A percentile compares a stretch with the other conserved stretches of the same genome.
Conservation (phyloP, 35 echinoderm and acorn worm genomes). For the Apostichopus californicus region DNA sequence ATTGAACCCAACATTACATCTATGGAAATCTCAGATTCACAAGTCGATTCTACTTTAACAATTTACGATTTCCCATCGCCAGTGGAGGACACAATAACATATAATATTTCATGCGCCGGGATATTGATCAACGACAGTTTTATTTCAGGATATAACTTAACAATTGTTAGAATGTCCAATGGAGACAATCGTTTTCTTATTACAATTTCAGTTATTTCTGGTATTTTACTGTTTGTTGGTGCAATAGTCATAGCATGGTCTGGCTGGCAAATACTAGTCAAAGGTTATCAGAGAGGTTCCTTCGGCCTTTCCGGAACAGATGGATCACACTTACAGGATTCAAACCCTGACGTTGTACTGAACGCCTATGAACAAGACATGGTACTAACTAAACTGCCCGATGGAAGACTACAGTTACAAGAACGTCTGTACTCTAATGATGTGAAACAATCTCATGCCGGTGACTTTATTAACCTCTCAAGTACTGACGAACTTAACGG, state of each 20-base stretch:
- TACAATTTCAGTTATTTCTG: background rate
- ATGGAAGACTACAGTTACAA: background rate
- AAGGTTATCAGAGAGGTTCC: background rate
- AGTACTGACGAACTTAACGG: too few species aligned
- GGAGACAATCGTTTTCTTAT: background rate
- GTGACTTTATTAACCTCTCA: too few species aligned
- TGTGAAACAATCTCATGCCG: too few species aligned
- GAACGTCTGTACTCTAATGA: background rate
- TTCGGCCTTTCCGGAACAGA: background rate
- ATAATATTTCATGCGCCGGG: background rate
- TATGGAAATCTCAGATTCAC: background rate
- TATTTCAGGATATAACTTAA: background rate
- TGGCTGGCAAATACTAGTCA: background rate
- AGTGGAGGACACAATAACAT: background rate
- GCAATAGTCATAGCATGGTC: background rate
- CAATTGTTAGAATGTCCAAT: background rate
- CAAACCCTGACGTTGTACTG: background rate
- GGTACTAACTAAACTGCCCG: background rate
- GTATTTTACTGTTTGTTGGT: background rate
- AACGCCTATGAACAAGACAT: background rate
- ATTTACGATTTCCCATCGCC: background rate
- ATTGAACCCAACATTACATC: background rate
- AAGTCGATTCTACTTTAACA: constrained; percentile 9
- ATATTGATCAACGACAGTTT: background rate
- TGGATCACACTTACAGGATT: background rate